Conservation (phyloP, 2,888 invertebrate species). For the Trissolcus brochymenae region DNA sequence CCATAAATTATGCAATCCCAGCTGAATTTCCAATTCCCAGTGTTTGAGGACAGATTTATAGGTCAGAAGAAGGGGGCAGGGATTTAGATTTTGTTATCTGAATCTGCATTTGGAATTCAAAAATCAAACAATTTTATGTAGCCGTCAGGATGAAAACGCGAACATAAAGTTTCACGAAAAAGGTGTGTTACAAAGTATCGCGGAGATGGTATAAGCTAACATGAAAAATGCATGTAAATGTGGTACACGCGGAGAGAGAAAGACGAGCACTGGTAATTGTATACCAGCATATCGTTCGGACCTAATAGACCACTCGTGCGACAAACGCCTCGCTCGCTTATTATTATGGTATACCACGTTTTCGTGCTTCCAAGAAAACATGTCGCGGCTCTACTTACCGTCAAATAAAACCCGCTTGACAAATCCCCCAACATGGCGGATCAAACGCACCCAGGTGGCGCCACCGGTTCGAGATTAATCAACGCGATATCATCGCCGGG, state of each 20-base stretch:
- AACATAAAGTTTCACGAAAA: constrained; percentile 2
- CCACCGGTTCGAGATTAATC: constrained; percentile 10
- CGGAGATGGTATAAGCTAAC: constrained; percentile 10
- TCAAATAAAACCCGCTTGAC: no score
- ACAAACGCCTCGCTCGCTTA: constrained; percentile 65
- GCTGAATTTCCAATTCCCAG: no score
- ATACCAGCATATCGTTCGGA: constrained; percentile 61
- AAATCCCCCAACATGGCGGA: no score
- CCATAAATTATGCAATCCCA: neutral
- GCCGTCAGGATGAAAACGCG: constrained; percentile 1
- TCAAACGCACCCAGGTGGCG: no score
- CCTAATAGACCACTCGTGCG: constrained; percentile 68
- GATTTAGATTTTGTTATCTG: no score
- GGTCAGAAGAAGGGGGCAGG: no score
- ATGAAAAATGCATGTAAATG: constrained; percentile 37
- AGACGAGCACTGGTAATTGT: constrained; percentile 60
- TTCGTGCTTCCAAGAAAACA: no score
- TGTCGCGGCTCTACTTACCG: no score
- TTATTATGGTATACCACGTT: constrained; percentile 48
- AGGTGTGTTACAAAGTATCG: neutral
- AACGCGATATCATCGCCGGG: constrained; percentile 17
- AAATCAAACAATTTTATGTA: neutral
- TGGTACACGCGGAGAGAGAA: constrained; percentile 15
- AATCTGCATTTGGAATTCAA: no score
- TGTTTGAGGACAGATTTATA: neutral